Conservation (phyloP, 35 echinoderm and acorn worm genomes). For the Strongylocentrotus purpuratus region DNA sequence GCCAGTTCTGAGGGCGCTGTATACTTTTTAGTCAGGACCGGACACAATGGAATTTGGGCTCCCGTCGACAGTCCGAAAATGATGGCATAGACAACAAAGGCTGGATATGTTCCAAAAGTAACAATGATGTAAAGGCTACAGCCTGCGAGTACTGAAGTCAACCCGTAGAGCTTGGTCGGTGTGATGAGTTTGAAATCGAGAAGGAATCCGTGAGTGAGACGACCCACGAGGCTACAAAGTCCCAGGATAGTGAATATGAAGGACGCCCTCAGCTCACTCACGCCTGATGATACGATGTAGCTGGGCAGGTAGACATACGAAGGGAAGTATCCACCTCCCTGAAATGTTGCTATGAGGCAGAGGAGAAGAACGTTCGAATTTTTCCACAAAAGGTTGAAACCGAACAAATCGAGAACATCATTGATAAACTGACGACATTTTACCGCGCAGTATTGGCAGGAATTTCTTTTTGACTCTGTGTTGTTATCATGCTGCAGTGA, state of each 20-base stretch:
- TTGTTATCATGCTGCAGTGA: background rate
- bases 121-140: no score
- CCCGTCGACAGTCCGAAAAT: no score
- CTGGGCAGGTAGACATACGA: background rate
- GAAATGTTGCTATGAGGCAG: background rate
- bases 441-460: no score
- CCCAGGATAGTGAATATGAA: slow-evolving; percentile 3
- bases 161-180: background rate
- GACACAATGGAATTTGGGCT: no score
- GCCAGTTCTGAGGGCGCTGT: no score
- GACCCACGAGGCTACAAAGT: background rate
- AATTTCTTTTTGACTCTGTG: no score
- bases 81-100: no score
- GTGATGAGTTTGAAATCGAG: background rate
- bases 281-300: background rate
- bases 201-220: slow-evolving; percentile 2
- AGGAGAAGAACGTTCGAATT: background rate
- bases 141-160: no score
- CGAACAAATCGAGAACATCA: background rate
- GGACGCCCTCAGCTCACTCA: background rate
- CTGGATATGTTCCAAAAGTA: no score
- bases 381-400: background rate
- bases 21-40: no score
- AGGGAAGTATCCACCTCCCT: background rate
- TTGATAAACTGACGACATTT: background rate